Conservation (phyloP, 2,797 vertebrate genomes). For the Decapterus maruadsi region DNA sequence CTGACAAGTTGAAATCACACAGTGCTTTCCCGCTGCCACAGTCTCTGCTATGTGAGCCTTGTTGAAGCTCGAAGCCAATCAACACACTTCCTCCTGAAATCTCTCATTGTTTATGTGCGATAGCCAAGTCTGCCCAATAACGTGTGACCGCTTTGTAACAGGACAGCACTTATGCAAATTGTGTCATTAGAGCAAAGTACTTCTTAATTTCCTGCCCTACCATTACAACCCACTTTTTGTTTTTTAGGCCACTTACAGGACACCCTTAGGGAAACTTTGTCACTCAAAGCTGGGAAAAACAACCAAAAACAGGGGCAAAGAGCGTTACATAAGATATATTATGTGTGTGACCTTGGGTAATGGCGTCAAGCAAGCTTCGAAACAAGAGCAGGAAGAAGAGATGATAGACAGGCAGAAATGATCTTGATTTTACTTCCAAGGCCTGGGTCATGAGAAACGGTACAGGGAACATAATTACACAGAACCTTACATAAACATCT, state of each 20-base stretch:
- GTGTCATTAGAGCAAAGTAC: constrained; percentile 44
- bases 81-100: neutral
- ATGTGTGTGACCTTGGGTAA: constrained; percentile 71
- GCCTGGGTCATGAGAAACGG: constrained; percentile 32
- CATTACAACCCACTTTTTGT: constrained; percentile 48
- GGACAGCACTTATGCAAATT: constrained; percentile 47
- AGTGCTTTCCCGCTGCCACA: neutral
- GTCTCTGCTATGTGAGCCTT: neutral
- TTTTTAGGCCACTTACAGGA: constrained; percentile 61
- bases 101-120: neutral
- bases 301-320: constrained; percentile 44
- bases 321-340: constrained; percentile 63
- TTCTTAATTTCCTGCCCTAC: constrained; percentile 47
- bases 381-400: constrained; percentile 72
- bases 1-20: constrained; percentile 4
- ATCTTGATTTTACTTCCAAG: constrained; percentile 30
- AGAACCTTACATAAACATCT: constrained; percentile 30
- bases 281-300: constrained; percentile 56
- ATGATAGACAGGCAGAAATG: constrained; percentile 68
- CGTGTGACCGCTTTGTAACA: constrained; percentile 10
- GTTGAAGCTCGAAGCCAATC: neutral
- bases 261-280: constrained; percentile 55
- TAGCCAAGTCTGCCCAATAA: neutral
- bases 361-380: constrained; percentile 38
- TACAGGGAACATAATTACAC: constrained; percentile 17